These are phyloP conservation scores for Hirtodrosophila histrioides DNA, from an alignment of 2,888 invertebrate species.

Conservation along the genomic window DNA sequence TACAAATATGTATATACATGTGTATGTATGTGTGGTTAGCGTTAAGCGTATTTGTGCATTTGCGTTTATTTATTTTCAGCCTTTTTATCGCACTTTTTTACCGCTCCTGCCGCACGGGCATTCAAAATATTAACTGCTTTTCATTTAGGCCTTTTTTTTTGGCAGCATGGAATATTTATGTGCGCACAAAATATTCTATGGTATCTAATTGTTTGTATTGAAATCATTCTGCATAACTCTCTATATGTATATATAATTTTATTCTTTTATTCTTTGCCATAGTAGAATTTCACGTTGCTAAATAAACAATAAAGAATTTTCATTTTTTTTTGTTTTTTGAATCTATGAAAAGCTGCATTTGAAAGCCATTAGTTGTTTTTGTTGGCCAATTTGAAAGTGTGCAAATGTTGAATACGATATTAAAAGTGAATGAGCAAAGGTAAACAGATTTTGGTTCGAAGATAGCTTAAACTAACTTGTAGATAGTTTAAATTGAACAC, in stretches of 20 bases:
- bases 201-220: slow-evolving; percentile 59
- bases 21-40: slow-evolving; percentile 21
- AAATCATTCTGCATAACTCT: slow-evolving; percentile 38
- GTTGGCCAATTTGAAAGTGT: slow-evolving; percentile 20
- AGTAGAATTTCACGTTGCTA: slow-evolving; percentile 3
- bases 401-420: slow-evolving; percentile 8
- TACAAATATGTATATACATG: not conserved
- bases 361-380: slow-evolving; percentile 10
- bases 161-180: slow-evolving; percentile 47
- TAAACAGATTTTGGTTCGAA: not conserved
- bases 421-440: slow-evolving; percentile 9
- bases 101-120: slow-evolving; percentile 12
- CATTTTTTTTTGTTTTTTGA: slow-evolving; percentile 1
- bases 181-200: slow-evolving; percentile 41
- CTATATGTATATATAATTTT: slow-evolving; percentile 6
- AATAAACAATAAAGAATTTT: slow-evolving; percentile 6
- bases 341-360: slow-evolving; percentile 12
- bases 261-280: not conserved
- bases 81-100: slow-evolving; percentile 40
- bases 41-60: slow-evolving; percentile 47
- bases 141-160: slow-evolving; percentile 33
- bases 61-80: slow-evolving; percentile 56
- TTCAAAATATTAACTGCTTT: slow-evolving; percentile 71
- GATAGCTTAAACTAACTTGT: too few species aligned
- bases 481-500: too few species aligned